These are phyloP conservation scores for Pinna nobilis DNA, from an alignment of 1,140 invertebrate species.

Conservation along the genomic window DNA sequence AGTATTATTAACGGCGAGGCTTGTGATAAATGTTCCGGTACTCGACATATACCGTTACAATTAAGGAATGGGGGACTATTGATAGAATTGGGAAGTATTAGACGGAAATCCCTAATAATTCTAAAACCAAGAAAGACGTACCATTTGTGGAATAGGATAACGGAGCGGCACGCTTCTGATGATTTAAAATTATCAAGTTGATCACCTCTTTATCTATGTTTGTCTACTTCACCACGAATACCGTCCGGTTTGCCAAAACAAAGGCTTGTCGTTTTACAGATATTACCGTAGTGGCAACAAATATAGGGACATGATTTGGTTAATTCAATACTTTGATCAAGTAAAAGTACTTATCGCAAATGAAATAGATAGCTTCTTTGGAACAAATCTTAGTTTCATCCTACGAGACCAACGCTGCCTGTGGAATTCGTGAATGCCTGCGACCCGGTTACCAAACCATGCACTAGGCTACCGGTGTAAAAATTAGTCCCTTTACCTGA, in stretches of 20 bases:
- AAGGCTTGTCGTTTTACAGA: constrained; percentile 33
- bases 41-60: background rate
- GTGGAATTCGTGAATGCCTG: constrained; percentile 40
- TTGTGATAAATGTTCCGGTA: background rate
- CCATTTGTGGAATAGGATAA: background rate
- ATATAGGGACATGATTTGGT: constrained; percentile 29
- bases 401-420: background rate
- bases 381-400: constrained; percentile 13
- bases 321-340: constrained; percentile 43
- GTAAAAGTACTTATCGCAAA: constrained; percentile 35
- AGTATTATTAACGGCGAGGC: background rate
- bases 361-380: constrained; percentile 47
- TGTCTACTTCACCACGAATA: constrained; percentile 31
- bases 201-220: constrained; percentile 32
- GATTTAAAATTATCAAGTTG: constrained; percentile 31
- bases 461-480: constrained; percentile 15
- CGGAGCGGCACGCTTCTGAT: constrained; percentile 39
- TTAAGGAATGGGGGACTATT: background rate
- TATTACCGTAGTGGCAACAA: constrained; percentile 31
- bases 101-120: constrained; percentile 8
- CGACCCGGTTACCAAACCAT: constrained; percentile 34
- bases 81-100: constrained; percentile 11
- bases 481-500: constrained; percentile 37
- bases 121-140: constrained; percentile 14
- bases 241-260: constrained; percentile 42